These are phyloP conservation scores for Mirza zaza DNA, from an alignment of 2,113 vertebrate species.

Conservation along the genomic window DNA sequence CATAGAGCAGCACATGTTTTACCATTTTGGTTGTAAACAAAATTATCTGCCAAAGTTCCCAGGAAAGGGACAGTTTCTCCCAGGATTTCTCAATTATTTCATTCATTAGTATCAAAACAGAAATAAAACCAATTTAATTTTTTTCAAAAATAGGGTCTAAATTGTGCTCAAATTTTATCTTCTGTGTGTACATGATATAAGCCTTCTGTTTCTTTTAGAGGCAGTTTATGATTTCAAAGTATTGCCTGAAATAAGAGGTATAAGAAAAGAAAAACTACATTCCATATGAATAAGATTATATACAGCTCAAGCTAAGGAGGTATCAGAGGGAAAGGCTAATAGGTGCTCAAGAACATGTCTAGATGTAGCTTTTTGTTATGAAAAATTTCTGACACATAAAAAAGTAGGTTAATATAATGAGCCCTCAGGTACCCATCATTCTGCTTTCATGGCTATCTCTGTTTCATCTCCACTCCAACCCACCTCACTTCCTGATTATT, in stretches of 20 bases:
- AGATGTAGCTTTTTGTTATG: slow-evolving; percentile 29
- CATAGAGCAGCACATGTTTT: not conserved
- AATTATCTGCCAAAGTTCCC: not conserved
- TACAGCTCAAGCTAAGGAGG: not conserved
- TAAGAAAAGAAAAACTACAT: not conserved
- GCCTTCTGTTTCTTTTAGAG: not conserved
- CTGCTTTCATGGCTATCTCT: not conserved
- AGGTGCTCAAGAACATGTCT: slow-evolving; percentile 25
- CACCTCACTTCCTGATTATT: not conserved
- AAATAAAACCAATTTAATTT: not conserved
- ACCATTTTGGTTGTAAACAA: slow-evolving; percentile 18
- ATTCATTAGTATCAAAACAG: slow-evolving; percentile 30
- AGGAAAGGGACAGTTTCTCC: not conserved
- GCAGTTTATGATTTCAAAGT: slow-evolving; percentile 22
- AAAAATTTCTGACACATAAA: slow-evolving; percentile 6
- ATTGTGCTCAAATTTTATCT: not conserved
- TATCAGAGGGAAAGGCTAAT: not conserved
- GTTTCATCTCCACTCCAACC: not conserved
- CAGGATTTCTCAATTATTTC: slow-evolving; percentile 1
- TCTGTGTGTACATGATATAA: not conserved
- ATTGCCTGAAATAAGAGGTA: slow-evolving; percentile 1
- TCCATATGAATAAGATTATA: slow-evolving; percentile 17
- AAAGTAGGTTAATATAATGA: not conserved
- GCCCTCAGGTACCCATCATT: not conserved
- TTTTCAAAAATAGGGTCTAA: not conserved